A percentile compares a stretch with the other conserved stretches of the same genome.
These are phyloP conservation scores for Brachyalestes nurse DNA, from an alignment of 2,797 vertebrate genomes.

Conservation along the genomic window DNA sequence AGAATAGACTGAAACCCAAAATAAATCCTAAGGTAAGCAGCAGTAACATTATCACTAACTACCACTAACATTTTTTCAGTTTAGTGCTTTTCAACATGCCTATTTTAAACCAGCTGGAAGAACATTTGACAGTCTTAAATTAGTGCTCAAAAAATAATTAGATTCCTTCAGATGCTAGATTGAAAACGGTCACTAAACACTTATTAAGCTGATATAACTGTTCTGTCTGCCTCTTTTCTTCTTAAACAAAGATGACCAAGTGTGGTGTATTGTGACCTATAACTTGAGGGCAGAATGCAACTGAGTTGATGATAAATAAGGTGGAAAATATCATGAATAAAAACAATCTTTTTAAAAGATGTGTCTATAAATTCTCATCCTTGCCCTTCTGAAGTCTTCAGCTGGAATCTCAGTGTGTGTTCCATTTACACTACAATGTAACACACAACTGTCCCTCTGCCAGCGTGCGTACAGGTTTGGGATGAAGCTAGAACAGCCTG, in stretches of 20 bases:
- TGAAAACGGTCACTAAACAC: background rate
- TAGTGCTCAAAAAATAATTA: too few species aligned
- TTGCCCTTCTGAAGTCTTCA: slow-evolving; percentile 51
- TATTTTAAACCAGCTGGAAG: too few species aligned
- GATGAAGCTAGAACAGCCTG: slow-evolving; percentile 49
- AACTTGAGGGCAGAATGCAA: background rate
- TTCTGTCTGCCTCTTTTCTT: background rate
- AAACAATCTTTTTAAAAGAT: slow-evolving; percentile 8
- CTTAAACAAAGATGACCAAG: background rate
- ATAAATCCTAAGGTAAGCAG: background rate
- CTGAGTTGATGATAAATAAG: background rate
- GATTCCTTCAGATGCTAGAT: background rate
- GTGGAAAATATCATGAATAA: background rate
- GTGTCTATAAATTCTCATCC: slow-evolving; percentile 28
- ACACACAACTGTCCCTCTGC: slow-evolving; percentile 46
- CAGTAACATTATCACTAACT: background rate
- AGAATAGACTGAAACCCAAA: background rate
- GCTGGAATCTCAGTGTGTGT: slow-evolving; percentile 46
- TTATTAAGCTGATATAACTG: background rate
- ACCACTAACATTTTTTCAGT: background rate
- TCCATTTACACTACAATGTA: slow-evolving; percentile 55
- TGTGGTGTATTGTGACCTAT: background rate
- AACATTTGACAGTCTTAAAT: background rate
- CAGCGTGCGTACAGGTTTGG: slow-evolving; percentile 47
- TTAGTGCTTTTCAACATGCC: background rate